phyloP scores from a whole-genome alignment of 2,113 vertebrate genomes.

The Microcebus murinus region DNA sequence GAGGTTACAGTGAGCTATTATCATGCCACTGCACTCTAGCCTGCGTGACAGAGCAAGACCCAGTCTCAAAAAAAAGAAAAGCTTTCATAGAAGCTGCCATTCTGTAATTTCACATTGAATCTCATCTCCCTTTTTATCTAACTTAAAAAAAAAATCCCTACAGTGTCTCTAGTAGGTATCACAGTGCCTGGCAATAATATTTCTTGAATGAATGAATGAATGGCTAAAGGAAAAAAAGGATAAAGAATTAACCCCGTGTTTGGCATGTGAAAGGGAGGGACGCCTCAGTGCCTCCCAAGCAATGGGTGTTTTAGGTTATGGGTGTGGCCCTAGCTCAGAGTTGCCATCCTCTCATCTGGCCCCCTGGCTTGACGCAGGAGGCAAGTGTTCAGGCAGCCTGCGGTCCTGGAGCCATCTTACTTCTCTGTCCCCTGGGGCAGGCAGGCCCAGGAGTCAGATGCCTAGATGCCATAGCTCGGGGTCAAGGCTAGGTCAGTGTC shows the following conservation, averaged over 20 bases:
- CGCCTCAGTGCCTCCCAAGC: neutral
- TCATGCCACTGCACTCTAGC: neutral
- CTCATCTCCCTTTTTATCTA: neutral
- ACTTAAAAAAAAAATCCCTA: neutral
- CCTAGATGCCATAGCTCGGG: neutral
- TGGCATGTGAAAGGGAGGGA: neutral
- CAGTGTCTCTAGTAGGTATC: neutral
- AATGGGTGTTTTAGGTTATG: neutral
- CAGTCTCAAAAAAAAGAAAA: neutral
- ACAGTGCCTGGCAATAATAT: neutral
- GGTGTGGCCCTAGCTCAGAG: neutral
- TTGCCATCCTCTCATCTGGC: neutral
- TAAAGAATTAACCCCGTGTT: neutral
- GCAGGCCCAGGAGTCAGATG: constrained; percentile 25
- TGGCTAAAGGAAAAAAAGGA: neutral
- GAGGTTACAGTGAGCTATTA: no score
- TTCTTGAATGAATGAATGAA: neutral
- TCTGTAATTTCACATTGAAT: neutral
- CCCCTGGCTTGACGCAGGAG: neutral
- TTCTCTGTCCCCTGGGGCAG: neutral
- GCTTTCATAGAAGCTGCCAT: neutral
- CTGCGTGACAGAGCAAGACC: neutral
- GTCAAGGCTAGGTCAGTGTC: constrained; percentile 67
- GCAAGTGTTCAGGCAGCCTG: neutral
- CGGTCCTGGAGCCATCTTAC: neutral